phyloP scores from a whole-genome alignment of 1,140 invertebrate genomes.

The Leucophenga varia region DNA sequence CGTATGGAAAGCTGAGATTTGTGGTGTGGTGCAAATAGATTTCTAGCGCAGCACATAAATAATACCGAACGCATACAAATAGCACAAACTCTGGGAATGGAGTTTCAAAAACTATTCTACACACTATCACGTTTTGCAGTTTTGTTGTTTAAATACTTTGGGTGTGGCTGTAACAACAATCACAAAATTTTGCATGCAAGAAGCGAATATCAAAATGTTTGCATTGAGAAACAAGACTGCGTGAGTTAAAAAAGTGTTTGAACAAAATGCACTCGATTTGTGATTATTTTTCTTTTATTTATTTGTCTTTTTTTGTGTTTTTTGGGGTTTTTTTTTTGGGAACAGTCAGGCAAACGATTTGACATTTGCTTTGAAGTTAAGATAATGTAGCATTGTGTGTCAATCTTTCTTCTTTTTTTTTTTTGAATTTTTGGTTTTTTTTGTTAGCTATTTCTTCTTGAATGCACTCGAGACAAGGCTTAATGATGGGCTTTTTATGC shows the following conservation, averaged over 20 bases:
- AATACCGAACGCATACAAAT: constrained; percentile 31
- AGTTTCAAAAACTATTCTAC: too few species aligned
- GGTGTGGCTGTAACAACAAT: background rate
- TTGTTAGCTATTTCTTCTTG: background rate
- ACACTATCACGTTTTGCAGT: constrained; percentile 10
- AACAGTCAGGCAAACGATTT: constrained; percentile 36
- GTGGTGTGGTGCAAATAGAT: constrained; percentile 54
- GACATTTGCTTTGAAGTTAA: constrained; percentile 41
- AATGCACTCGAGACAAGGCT: too few species aligned
- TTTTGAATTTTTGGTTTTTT: constrained; percentile 2
- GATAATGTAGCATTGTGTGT: constrained; percentile 40
- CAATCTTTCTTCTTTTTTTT: constrained; percentile 1
- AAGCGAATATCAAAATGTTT: constrained; percentile 50
- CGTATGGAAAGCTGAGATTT: constrained; percentile 49
- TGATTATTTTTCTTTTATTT: too few species aligned
- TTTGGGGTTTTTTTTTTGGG: too few species aligned
- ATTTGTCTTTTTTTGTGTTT: too few species aligned
- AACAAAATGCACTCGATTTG: too few species aligned
- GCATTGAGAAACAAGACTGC: too few species aligned
- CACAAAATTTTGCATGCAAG: constrained; percentile 4
- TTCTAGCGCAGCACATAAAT: constrained; percentile 53
- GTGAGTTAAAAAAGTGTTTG: too few species aligned
- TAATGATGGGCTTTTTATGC: too few species aligned
- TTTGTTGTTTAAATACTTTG: constrained; percentile 2
- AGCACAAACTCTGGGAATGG: constrained; percentile 23